phyloP scores from a whole-genome alignment of 2,113 vertebrate genomes.

The Cyprinodon variegatus region DNA sequence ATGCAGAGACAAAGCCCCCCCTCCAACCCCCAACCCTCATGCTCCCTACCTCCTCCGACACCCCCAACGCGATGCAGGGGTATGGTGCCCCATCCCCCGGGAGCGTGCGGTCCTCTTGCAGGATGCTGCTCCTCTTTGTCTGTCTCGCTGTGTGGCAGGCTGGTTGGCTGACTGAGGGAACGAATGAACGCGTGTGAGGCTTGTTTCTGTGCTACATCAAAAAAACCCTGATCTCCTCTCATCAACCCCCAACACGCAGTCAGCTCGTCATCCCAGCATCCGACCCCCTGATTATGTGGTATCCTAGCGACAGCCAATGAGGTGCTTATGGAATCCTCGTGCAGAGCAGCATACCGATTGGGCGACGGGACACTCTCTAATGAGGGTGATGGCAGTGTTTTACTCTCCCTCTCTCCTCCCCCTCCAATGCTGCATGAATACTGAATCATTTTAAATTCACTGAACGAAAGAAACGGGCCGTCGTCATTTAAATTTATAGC shows the following conservation, averaged over 20 bases:
- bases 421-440: conserved; percentile 52
- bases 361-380: conserved; percentile 73
- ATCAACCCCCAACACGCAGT: conserved; percentile 69
- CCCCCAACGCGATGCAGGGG: conserved; percentile 80
- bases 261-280: conserved; percentile 64
- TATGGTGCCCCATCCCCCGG: conserved; percentile 84
- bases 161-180: conserved; percentile 43
- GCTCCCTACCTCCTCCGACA: conserved; percentile 79
- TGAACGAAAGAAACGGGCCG: conserved; percentile 1
- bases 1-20: conserved; percentile 75
- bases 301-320: conserved; percentile 84
- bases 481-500: neutral
- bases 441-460: conserved; percentile 33
- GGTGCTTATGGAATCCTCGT: conserved; percentile 72
- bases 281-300: conserved; percentile 83
- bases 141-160: conserved; percentile 55
- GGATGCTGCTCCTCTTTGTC: conserved; percentile 81
- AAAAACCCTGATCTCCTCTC: conserved; percentile 58
- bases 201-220: conserved; percentile 55
- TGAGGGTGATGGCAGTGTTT: conserved; percentile 82
- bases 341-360: conserved; percentile 68
- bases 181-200: conserved; percentile 54
- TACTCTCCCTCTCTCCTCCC: conserved; percentile 62
- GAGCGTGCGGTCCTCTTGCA: conserved; percentile 71
- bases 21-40: conserved; percentile 60